Conservation (phyloP, 2,888 invertebrate genomes). For the Nycteola revayana region DNA sequence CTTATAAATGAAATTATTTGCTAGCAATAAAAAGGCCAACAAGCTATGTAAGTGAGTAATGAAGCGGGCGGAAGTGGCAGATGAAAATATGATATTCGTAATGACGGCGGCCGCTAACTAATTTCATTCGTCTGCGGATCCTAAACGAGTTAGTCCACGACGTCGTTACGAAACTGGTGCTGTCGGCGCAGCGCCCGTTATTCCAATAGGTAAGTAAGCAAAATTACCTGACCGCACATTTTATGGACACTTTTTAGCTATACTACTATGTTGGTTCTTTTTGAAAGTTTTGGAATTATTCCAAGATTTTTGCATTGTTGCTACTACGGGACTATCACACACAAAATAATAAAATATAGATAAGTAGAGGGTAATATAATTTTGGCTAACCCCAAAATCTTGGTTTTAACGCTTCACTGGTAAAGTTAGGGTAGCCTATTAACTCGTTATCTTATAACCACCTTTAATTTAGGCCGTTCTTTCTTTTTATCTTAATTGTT, state of each 20-base stretch:
- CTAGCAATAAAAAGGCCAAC: conserved; percentile 17
- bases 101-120: conserved; percentile 69
- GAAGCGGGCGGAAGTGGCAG: conserved; percentile 51
- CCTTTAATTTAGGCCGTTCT: conserved; percentile 79
- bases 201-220: conserved; percentile 29
- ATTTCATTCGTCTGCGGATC: conserved; percentile 73
- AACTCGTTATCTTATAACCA: conserved; percentile 80
- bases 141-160: conserved; percentile 66
- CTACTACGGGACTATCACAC: no score
- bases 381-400: conserved; percentile 11
- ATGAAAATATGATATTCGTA: conserved; percentile 76
- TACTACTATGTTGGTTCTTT: no score
- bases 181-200: conserved; percentile 27
- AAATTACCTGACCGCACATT: conserved; percentile 34
- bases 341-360: no score
- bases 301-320: no score
- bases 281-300: no score
- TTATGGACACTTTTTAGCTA: conserved; percentile 32
- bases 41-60: conserved; percentile 40
- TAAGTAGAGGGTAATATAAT: no score
- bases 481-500: conserved; percentile 82
- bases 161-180: conserved; percentile 45
- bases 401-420: conserved; percentile 34
- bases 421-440: conserved; percentile 69
- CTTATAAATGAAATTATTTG: conserved; percentile 4